These are phyloP conservation scores for Bembecia ichneumoniformis DNA, from an alignment of 2,888 invertebrate species.

Conservation along the genomic window DNA sequence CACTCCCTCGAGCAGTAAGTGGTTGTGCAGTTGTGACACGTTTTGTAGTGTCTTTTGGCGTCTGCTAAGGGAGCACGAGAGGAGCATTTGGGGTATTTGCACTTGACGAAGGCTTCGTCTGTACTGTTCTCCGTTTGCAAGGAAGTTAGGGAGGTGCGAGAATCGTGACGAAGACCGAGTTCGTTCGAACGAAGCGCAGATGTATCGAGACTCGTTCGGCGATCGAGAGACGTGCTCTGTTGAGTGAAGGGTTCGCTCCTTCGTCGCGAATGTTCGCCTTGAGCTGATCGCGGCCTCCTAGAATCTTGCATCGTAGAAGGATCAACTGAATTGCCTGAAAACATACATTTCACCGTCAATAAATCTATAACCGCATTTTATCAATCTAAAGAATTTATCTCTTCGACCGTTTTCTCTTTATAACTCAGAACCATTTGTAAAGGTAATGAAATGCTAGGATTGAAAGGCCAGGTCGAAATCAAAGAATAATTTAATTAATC, in stretches of 20 bases:
- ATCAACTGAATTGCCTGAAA: slow-evolving; percentile 72
- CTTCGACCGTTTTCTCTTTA: slow-evolving; percentile 4
- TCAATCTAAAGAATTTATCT: slow-evolving; percentile 2
- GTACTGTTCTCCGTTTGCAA: slow-evolving; percentile 60
- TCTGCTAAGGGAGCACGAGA: slow-evolving; percentile 79
- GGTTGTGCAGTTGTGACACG: slow-evolving; percentile 95
- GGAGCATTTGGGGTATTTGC: slow-evolving; percentile 86
- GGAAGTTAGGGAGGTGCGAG: slow-evolving; percentile 58
- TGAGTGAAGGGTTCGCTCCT: slow-evolving; percentile 56
- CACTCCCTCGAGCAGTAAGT: slow-evolving; percentile 95
- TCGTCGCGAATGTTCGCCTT: slow-evolving; percentile 60
- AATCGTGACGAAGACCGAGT: slow-evolving; percentile 45
- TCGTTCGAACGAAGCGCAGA: slow-evolving; percentile 54
- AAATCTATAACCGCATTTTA: not conserved
- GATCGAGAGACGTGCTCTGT: slow-evolving; percentile 46
- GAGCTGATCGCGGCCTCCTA: slow-evolving; percentile 52
- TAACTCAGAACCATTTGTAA: slow-evolving; percentile 45
- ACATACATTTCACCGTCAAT: slow-evolving; percentile 6
- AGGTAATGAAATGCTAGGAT: no score
- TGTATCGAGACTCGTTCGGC: slow-evolving; percentile 76
- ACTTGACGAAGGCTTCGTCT: slow-evolving; percentile 75
- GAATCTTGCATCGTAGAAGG: slow-evolving; percentile 50
- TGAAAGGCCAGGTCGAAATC: no score
- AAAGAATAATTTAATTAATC: no score
- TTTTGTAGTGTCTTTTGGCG: slow-evolving; percentile 88